A percentile compares a stretch with the other conserved stretches of the same genome.
phyloP scores from a whole-genome alignment of 2,888 invertebrate species.

The Chelonus formosanus region DNA sequence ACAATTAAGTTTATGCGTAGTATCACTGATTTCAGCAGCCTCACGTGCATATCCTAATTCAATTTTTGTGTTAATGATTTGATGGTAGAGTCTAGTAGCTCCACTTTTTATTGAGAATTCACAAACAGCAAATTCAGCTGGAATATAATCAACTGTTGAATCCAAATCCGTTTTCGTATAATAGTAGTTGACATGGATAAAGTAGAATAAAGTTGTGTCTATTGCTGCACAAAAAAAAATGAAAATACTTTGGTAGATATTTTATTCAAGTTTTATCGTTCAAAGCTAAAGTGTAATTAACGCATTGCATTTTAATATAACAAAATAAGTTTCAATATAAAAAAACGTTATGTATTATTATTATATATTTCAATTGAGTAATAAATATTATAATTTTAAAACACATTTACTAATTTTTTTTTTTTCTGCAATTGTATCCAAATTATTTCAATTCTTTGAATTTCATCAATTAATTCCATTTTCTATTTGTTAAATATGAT shows the following conservation, averaged over 20 bases:
- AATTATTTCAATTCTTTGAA: no score
- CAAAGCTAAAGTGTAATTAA: no score
- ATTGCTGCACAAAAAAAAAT: constrained; percentile 46
- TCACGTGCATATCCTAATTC: constrained; percentile 65
- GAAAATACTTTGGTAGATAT: neutral
- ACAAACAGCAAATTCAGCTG: constrained; percentile 68
- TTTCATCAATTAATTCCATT: neutral
- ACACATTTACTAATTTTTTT: no score
- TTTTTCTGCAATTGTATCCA: no score
- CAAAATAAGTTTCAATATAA: no score
- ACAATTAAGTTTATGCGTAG: constrained; percentile 66
- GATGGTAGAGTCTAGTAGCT: constrained; percentile 54
- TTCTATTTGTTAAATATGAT: neutral
- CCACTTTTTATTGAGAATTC: constrained; percentile 66
- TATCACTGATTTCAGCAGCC: constrained; percentile 62
- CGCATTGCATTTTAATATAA: no score
- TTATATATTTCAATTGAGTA: no score
- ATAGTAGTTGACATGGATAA: constrained; percentile 62
- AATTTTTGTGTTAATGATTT: constrained; percentile 62
- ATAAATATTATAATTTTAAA: no score
- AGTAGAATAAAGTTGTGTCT: constrained; percentile 50
- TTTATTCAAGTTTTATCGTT: neutral
- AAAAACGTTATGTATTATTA: no score
- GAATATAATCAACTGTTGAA: constrained; percentile 57
- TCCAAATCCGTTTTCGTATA: constrained; percentile 45